These are phyloP conservation scores for Pogonocichla stellata DNA, from an alignment of 2,113 vertebrate species.

Conservation along the genomic window DNA sequence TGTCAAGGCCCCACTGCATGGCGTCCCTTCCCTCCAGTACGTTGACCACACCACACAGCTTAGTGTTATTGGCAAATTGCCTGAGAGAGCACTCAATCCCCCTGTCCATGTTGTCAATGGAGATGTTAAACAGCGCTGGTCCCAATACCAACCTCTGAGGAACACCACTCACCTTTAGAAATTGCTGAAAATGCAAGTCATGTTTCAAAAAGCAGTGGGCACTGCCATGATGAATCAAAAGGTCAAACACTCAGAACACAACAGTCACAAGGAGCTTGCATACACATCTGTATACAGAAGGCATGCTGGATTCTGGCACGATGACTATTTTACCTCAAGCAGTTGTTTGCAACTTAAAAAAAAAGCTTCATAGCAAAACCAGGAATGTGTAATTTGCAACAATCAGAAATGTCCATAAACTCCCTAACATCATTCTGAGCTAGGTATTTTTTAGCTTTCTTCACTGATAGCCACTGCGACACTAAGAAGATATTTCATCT, in stretches of 20 bases:
- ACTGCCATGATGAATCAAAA: not conserved
- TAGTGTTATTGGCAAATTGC: not conserved
- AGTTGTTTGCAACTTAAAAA: not conserved
- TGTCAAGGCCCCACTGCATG: not conserved
- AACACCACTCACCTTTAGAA: not conserved
- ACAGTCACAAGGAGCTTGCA: accelerated
- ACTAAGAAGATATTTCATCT: not conserved
- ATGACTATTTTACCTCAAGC: not conserved
- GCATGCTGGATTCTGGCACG: not conserved
- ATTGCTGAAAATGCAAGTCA: not conserved
- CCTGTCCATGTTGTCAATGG: accelerated
- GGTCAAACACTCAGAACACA: not conserved
- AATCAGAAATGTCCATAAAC: not conserved
- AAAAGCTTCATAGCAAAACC: not conserved
- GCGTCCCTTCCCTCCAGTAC: not conserved
- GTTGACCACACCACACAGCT: not conserved
- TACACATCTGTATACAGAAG: accelerated
- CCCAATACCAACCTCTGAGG: not conserved
- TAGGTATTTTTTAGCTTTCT: not conserved
- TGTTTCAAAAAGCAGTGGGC: not conserved
- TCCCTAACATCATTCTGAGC: not conserved
- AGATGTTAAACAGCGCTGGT: not conserved
- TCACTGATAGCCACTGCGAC: not conserved
- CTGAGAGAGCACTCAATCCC: not conserved
- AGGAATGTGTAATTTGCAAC: not conserved